Conservation (phyloP, 1,140 invertebrate genomes). For the Brevipalpus yothersi region DNA sequence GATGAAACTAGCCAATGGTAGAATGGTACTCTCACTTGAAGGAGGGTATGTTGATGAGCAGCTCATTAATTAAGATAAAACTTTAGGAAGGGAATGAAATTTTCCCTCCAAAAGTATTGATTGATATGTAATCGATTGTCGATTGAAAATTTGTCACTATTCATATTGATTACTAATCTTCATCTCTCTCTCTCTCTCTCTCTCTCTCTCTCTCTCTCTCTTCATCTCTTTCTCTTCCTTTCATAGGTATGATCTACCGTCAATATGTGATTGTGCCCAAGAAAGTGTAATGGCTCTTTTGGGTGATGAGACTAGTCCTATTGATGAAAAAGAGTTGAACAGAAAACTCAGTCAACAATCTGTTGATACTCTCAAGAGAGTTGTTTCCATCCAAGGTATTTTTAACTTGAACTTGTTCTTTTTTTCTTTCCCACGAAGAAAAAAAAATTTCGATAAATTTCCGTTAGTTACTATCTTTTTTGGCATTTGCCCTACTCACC, state of each 20-base stretch:
- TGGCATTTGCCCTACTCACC: no score
- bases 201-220: neutral
- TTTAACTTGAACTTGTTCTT: conserved; percentile 2
- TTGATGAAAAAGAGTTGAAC: conserved; percentile 48
- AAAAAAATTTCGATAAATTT: no score
- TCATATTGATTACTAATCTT: neutral
- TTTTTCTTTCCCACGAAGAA: neutral
- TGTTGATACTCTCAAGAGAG: conserved; percentile 58
- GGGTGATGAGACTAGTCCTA: conserved; percentile 47
- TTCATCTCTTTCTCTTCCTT: neutral
- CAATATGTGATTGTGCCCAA: conserved; percentile 91
- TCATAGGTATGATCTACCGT: conserved; percentile 67
- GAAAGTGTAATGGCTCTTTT: conserved; percentile 75
- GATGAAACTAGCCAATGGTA: conserved; percentile 64
- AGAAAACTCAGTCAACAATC: conserved; percentile 55
- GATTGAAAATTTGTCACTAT: neutral
- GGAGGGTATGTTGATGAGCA: conserved; percentile 8
- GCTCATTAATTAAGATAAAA: no score
- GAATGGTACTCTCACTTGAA: conserved; percentile 31
- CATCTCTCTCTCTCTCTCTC: neutral
- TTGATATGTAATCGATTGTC: neutral
- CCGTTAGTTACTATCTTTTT: no score
- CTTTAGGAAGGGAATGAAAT: no score
- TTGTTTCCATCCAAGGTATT: conserved; percentile 54
- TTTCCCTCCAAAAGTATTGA: no score